Evolutionary conservation across 1,140 invertebrate species (phyloP).

Genomic region (Trachymyrmex cornetzi): DNA sequence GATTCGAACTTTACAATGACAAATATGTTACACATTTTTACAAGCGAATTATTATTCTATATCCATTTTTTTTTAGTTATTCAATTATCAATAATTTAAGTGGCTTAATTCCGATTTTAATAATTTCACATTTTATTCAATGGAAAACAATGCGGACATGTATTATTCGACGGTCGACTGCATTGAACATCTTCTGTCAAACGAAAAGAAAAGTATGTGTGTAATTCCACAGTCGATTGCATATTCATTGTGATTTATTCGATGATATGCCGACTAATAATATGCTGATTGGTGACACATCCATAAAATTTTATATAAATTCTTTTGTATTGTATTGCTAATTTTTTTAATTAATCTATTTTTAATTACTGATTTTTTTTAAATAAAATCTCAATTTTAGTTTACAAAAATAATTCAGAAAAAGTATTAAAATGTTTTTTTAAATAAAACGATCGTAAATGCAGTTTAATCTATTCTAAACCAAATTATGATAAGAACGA

Average conservation of each 20-base stretch:
- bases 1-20: constrained; percentile 21
- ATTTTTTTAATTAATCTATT: background rate
- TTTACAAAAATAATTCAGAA: background rate
- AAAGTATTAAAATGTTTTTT: background rate
- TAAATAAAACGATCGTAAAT: background rate
- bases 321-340: background rate
- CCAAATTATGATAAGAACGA: background rate
- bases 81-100: constrained; percentile 32
- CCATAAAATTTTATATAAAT: background rate
- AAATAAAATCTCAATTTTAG: background rate
- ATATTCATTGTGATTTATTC: constrained; percentile 4
- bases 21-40: constrained; percentile 49
- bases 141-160: background rate
- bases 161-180: background rate
- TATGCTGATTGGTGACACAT: background rate
- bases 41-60: constrained; percentile 44
- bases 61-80: constrained; percentile 50
- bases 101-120: constrained; percentile 31
- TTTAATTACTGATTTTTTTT: background rate
- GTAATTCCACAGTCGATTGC: background rate
- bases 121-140: constrained; percentile 43
- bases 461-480: background rate
- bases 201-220: background rate
- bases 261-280: background rate
- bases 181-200: constrained; percentile 20